Percentiles rank a stretch among this genome's conserved stretches.
These are phyloP conservation scores for Mandrillus leucophaeus DNA, from an alignment of 2,113 vertebrate species.

Conservation along the genomic window DNA sequence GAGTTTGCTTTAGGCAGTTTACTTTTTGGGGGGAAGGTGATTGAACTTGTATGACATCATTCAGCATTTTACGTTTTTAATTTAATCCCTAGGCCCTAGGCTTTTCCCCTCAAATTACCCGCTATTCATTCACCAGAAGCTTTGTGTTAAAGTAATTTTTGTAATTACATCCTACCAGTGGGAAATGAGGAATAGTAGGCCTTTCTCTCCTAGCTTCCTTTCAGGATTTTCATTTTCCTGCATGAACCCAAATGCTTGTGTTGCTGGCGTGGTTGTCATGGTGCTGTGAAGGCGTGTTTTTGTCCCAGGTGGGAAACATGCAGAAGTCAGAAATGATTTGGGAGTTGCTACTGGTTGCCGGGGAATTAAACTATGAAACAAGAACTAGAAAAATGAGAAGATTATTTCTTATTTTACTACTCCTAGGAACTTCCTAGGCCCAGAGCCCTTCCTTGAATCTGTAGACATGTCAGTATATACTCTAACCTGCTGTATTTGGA, in stretches of 20 bases:
- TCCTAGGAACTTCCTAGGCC: slow-evolving; percentile 63
- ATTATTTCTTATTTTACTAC: slow-evolving; percentile 70
- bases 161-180: slow-evolving; percentile 85
- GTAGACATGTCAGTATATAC: background rate
- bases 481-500: slow-evolving; percentile 56
- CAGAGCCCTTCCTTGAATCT: slow-evolving; percentile 49
- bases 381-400: slow-evolving; percentile 79
- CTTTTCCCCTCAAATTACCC: slow-evolving; percentile 67
- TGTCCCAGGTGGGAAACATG: slow-evolving; percentile 90
- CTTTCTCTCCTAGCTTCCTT: slow-evolving; percentile 85
- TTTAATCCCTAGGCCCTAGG: slow-evolving; percentile 42
- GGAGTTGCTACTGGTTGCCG: slow-evolving; percentile 87
- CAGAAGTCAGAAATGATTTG: slow-evolving; percentile 87
- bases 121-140: slow-evolving; percentile 77
- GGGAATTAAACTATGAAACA: slow-evolving; percentile 83
- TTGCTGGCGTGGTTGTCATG: slow-evolving; percentile 86
- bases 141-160: slow-evolving; percentile 82
- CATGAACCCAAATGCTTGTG: slow-evolving; percentile 80
- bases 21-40: background rate
- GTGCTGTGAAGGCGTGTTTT: slow-evolving; percentile 81
- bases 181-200: slow-evolving; percentile 81
- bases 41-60: background rate
- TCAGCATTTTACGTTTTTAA: slow-evolving; percentile 50
- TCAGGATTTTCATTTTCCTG: slow-evolving; percentile 85
- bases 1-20: background rate